These are phyloP conservation scores for Ctenoplectra terminalis DNA, from an alignment of 1,140 invertebrate genomes.

Conservation along the genomic window DNA sequence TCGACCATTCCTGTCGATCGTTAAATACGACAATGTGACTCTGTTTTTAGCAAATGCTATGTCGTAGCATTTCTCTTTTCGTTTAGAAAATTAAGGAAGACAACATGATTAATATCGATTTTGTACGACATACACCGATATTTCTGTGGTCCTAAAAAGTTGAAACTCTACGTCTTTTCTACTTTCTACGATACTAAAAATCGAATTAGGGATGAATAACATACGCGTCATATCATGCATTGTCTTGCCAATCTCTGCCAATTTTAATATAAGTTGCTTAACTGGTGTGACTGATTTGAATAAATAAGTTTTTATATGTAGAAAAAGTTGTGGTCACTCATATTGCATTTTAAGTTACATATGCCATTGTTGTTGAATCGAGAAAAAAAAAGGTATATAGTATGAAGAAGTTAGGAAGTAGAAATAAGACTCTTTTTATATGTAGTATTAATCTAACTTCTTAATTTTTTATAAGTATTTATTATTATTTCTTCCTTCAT, in stretches of 20 bases:
- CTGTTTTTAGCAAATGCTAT: constrained; percentile 23
- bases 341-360: not conserved
- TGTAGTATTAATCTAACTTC: not conserved
- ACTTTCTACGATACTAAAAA: not conserved
- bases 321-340: not conserved
- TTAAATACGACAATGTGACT: constrained; percentile 22
- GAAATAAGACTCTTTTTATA: not conserved
- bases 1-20: constrained; percentile 58
- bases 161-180: not conserved
- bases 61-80: not conserved
- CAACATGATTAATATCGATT: not conserved
- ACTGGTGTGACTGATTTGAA: constrained; percentile 4
- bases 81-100: not conserved
- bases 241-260: not conserved
- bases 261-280: constrained; percentile 1
- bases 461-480: not conserved
- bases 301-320: constrained; percentile 12
- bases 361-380: too few relatives aligned
- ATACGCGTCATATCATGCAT: not conserved
- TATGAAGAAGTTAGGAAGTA: not conserved
- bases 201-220: not conserved
- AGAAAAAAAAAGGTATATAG: not conserved
- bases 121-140: not conserved
- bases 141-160: too few relatives aligned
- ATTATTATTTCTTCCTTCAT: not conserved